Base-by-base conservation (phyloP, 2,113 vertebrate species). In the Hirundichthys speculiger region DNA sequence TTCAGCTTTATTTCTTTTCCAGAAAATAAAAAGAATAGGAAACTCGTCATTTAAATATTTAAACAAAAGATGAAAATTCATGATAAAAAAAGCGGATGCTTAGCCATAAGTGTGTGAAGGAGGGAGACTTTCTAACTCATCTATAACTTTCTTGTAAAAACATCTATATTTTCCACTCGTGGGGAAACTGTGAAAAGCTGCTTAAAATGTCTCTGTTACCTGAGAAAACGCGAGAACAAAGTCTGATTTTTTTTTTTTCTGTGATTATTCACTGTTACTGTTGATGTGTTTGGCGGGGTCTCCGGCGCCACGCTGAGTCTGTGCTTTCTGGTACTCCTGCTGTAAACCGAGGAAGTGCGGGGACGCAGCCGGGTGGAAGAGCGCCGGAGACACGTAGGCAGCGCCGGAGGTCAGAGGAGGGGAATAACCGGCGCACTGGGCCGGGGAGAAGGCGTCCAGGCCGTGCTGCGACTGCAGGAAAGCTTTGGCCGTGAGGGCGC, bases 11-110 rank as follows among this genome's bases (percentile, higher is more conserved):
- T 92, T 92, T 90, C 47, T 84, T 85, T 88, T 73, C 77, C 88
- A 65, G 40, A 74, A 43, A 70, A n/a, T n/a, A 77, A 80, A 68
- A 41, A 41, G 27, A 38, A 68, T 24, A 79, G 72, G 85, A 92
- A 92, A 91, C 59, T 89, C 68, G 86, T 92, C 84, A 85, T 73
- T 92, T 91, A 91, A 91, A 92, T 92, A 90, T 71, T 65, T 53
- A 0, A 62, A 72, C 22, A 74, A 60, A 70, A 24, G 45, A 59
- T 22, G n/a, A 77, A 62, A 76, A 63, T 49, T 85, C 49, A 43
- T 22, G 42, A 20, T 27, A 45, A 60, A 70, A 79, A 83, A 62
- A 58, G 24, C 38, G 48, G 16, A 27, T 38, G 55, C 12, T 63
- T 41, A 76, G 30, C 40, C 21, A 4, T 64, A 42, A 47, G 3